Base-by-base conservation (phyloP, 2,888 invertebrate species). In the Seira ritae region DNA sequence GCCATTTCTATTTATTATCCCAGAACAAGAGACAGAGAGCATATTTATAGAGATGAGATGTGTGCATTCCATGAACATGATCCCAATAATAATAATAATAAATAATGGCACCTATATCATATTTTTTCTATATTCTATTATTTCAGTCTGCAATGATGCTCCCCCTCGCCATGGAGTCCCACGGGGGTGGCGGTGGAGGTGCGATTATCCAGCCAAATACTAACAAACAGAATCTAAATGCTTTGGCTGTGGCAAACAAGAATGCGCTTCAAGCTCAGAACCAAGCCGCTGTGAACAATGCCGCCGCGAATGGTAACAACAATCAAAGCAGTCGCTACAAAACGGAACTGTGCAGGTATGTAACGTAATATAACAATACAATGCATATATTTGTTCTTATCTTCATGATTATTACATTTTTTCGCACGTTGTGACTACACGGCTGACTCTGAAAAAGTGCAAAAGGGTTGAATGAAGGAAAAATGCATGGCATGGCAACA, bases 261-360 rank as follows among this genome's bases (percentile, higher is more conserved):
- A 37, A 0, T 10, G 37, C 62, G n/a, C 4, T 24, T 24, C 37
- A 19, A 10, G 1, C 20, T 10, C 74, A 68, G 65, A 62, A 46
- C 24, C 71, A 19, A 24, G 12, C 69, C 8, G 31, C 66, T 31
- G 55, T 50, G 20, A 42, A 42, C 12, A 42, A 42, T 12, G 24
- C 66, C 8, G 77, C 69, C 2, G 77, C 77, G 8, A 73, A 62
- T 60, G 68, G 4, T 73, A 69, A 31, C 69, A 74, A 42, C 74
- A 82, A 82, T 67, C 81, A 82, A 71, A 77, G 81, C 69, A 82
- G 81, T 65, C 81, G 81, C 20, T 82, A 82, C 67, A 82, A 82
- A 31, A 82, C 81, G 23, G 81, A 82, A 55, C 55, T 82, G 71
- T 82, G 81, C 81, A 82, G 81, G 81, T 82, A 20, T 20, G 37